phyloP scores from a whole-genome alignment of 2,797 vertebrate species.

The Tiaroga cobitis region DNA sequence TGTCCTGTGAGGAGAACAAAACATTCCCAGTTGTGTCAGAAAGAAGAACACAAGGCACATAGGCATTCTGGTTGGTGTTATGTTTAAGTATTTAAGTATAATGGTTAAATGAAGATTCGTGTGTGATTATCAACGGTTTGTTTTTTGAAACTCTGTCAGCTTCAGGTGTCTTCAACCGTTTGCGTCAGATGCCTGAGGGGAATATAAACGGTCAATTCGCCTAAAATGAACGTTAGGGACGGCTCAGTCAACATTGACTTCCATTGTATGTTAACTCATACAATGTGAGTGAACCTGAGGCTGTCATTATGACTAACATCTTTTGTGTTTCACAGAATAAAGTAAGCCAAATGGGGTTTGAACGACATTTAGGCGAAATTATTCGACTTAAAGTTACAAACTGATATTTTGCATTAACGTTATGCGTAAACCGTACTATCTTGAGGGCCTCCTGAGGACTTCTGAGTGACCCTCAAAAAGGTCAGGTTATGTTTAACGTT shows the following conservation, averaged over 20 bases:
- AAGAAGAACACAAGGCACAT: not conserved
- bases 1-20: constrained; percentile 74
- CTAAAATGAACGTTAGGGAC: not conserved
- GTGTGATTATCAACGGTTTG: too few species aligned
- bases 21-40: constrained; percentile 47
- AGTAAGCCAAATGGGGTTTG: not conserved
- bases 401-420: not conserved
- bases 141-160: not conserved
- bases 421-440: not conserved
- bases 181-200: not conserved
- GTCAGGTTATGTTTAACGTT: not conserved
- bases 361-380: not conserved
- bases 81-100: not conserved
- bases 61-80: not conserved
- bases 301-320: not conserved
- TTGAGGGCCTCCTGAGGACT: not conserved
- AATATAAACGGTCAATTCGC: not conserved
- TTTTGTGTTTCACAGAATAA: not conserved
- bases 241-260: constrained; percentile 1
- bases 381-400: too few species aligned
- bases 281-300: not conserved
- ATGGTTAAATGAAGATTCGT: not conserved
- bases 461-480: not conserved
- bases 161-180: not conserved
- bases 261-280: not conserved